Conservation (phyloP, 2,888 invertebrate genomes). For the Trichogramma dendrolimi region DNA sequence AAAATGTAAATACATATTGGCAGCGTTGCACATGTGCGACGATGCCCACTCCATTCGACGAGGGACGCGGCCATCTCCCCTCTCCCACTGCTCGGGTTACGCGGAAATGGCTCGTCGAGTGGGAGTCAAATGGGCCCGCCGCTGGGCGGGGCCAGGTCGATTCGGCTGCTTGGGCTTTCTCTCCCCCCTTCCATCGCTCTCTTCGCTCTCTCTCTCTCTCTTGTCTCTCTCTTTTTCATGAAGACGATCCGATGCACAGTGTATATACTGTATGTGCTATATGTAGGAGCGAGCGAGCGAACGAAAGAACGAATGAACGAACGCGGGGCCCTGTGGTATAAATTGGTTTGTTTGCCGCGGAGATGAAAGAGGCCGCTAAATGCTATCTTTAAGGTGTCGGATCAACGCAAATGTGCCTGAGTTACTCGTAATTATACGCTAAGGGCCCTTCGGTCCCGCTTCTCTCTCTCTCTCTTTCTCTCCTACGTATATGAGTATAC, state of each 20-base stretch:
- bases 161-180: no score
- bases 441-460: no score
- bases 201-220: not conserved
- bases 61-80: no score
- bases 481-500: no score
- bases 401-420: slow-evolving; percentile 54
- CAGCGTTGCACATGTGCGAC: no score
- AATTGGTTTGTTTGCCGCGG: slow-evolving; percentile 54
- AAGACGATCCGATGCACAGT: not conserved
- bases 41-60: no score
- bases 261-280: not conserved
- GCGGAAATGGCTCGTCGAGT: no score
- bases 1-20: no score
- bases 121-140: no score
- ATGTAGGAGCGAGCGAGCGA: slow-evolving; percentile 8
- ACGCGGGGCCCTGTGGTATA: slow-evolving; percentile 46
- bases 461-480: no score
- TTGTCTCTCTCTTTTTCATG: not conserved
- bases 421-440: slow-evolving; percentile 43
- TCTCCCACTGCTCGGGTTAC: no score
- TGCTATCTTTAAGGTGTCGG: slow-evolving; percentile 54
- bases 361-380: slow-evolving; percentile 54
- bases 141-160: no score
- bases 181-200: not conserved
- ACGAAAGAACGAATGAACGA: not conserved